These are phyloP conservation scores for Iselma pallidipennis DNA, from an alignment of 2,888 invertebrate species.

Conservation along the genomic window DNA sequence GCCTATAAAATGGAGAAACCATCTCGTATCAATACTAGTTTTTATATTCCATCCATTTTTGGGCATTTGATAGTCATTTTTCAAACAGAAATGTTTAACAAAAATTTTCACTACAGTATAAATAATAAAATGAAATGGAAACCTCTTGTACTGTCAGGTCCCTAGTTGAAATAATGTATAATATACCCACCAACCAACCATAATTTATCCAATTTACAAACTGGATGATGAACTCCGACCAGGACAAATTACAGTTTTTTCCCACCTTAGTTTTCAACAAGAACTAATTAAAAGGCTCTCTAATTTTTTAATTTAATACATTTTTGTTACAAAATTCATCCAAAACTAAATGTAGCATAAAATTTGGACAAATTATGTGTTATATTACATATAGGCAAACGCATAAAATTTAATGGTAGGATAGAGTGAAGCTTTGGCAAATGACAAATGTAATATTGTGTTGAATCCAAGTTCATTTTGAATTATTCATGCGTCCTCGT, in stretches of 20 bases:
- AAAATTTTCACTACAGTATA: not conserved
- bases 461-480: constrained; percentile 6
- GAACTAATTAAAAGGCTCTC: not conserved
- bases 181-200: not conserved
- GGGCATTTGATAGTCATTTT: too few species aligned
- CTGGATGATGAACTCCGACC: not conserved
- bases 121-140: not conserved
- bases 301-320: too few species aligned
- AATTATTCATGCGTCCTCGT: constrained; percentile 15
- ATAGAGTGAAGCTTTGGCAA: not conserved
- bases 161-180: not conserved
- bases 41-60: too few species aligned
- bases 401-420: not conserved
- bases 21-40: too few species aligned
- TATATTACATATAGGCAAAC: not conserved
- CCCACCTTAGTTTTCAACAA: not conserved
- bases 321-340: too few species aligned
- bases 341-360: not conserved
- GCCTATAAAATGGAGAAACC: not conserved
- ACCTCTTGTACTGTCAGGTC: constrained; percentile 1
- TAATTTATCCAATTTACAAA: not conserved
- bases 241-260: not conserved
- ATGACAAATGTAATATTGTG: constrained; percentile 21
- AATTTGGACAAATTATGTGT: not conserved
- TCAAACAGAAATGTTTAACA: not conserved